Conservation (phyloP, 1,140 invertebrate species). For the Eriosoma lanigerum region DNA sequence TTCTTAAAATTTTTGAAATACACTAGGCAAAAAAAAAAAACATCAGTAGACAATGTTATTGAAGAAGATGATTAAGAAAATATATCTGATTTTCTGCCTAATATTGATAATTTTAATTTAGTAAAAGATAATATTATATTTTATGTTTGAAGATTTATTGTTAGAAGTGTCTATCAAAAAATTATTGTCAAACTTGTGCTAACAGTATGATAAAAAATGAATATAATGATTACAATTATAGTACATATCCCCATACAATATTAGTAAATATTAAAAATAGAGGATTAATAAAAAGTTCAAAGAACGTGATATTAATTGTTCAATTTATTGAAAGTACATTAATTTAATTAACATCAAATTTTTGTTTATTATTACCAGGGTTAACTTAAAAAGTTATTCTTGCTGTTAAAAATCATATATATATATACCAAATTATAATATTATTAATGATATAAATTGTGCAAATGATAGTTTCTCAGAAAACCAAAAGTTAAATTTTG, state of each 20-base stretch:
- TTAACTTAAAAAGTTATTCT: not conserved
- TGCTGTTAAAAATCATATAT: not conserved
- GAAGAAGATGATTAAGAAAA: too few relatives aligned
- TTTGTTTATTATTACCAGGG: not conserved
- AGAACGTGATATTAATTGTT: not conserved
- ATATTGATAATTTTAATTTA: too few relatives aligned
- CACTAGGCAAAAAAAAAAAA: too few relatives aligned
- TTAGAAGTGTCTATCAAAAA: not conserved
- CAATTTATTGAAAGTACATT: not conserved
- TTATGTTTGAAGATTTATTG: too few relatives aligned
- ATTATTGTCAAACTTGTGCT: not conserved
- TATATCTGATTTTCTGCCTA: too few relatives aligned
- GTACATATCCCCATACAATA: not conserved
- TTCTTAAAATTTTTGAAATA: too few relatives aligned
- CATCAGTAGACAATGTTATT: too few relatives aligned
- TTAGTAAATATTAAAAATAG: too few relatives aligned
- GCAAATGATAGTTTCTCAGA: not conserved
- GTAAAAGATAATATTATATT: too few relatives aligned
- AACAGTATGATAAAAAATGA: too few relatives aligned
- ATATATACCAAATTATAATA: too few relatives aligned
- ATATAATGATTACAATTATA: not conserved
- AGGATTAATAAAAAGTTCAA: conserved; percentile 7
- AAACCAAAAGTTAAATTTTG: not conserved
- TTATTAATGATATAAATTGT: not conserved
- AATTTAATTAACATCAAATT: not conserved